Percentiles rank a stretch among this genome's conserved stretches.
Evolutionary conservation across 2,797 vertebrate genomes (phyloP).

Genomic region (Cebuella pygmaea): DNA sequence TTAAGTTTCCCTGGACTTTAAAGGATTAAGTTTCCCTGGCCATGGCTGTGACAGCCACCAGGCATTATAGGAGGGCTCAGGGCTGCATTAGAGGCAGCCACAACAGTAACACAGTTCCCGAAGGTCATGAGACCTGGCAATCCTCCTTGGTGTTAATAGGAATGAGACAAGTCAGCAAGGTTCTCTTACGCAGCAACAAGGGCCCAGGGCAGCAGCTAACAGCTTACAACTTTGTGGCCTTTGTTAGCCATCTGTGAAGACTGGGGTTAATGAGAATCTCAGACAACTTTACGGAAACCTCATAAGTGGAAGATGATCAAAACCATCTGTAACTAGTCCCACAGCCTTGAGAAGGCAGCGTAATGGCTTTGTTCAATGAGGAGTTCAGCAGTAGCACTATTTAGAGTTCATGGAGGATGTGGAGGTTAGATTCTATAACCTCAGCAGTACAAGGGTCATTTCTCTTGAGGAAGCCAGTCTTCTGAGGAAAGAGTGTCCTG

Average conservation of each 20-base stretch:
- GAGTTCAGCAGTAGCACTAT: not conserved
- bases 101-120: accelerated
- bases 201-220: not conserved
- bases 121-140: not conserved
- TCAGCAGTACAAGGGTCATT: not conserved
- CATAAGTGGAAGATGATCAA: not conserved
- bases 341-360: not conserved
- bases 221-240: not conserved
- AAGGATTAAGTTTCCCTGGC: not conserved
- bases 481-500: not conserved
- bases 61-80: not conserved
- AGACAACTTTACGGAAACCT: not conserved
- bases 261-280: not conserved
- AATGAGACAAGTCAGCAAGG: not conserved
- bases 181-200: not conserved
- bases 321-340: not conserved
- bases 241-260: not conserved
- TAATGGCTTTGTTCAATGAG: not conserved
- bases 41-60: not conserved
- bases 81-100: not conserved
- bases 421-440: not conserved
- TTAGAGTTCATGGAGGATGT: not conserved
- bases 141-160: not conserved
- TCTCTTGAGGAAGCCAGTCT: not conserved
- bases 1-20: not conserved